These are phyloP conservation scores for Holothuria scabra DNA, from an alignment of 53 echinoderm and acorn worm species.

Conservation along the genomic window DNA sequence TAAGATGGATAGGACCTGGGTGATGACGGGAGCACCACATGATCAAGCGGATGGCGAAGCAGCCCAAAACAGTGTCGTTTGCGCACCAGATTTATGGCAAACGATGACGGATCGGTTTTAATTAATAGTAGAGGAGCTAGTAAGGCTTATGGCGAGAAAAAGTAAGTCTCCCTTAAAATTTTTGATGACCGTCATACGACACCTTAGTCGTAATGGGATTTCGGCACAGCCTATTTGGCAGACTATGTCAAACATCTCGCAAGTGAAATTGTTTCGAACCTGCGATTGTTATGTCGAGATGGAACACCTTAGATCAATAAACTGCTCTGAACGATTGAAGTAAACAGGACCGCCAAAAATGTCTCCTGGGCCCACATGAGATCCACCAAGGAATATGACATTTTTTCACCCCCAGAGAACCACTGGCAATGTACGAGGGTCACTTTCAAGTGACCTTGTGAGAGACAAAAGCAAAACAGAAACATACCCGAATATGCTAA, in stretches of 20 bases:
- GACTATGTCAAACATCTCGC: slow-evolving; percentile 4
- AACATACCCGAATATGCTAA: too few species aligned
- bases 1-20: slow-evolving; percentile 36
- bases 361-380: too few species aligned
- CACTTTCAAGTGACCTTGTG: too few species aligned
- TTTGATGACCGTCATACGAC: slow-evolving; percentile 15
- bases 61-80: slow-evolving; percentile 5
- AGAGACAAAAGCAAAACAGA: too few species aligned
- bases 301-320: too few species aligned
- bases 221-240: slow-evolving; percentile 29
- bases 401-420: too few species aligned
- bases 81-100: slow-evolving; percentile 41
- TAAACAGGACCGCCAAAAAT: too few species aligned
- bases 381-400: too few species aligned
- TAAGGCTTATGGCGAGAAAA: slow-evolving; percentile 3
- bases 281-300: too few species aligned
- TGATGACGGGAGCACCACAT: slow-evolving; percentile 39
- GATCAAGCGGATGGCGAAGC: slow-evolving; percentile 33
- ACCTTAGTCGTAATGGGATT: slow-evolving; percentile 8
- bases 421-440: too few species aligned
- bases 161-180: not conserved
- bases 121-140: slow-evolving; percentile 35
- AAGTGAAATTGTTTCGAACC: too few species aligned
- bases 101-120: slow-evolving; percentile 35
- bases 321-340: too few species aligned